Base-by-base conservation (phyloP, 2,113 vertebrate genomes). In the Scomber japonicus region DNA sequence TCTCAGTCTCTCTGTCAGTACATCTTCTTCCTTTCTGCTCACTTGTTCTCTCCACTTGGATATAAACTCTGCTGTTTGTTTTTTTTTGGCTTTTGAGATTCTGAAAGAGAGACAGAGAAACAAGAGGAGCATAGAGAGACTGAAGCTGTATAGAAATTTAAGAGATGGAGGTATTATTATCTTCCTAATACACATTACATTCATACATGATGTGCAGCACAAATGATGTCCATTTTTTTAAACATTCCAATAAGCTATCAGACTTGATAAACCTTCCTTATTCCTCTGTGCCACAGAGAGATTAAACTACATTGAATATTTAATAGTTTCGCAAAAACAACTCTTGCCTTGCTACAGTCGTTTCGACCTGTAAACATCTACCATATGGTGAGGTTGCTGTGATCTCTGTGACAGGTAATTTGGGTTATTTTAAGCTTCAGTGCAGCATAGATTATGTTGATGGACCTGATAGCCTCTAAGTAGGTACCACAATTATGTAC, bases 401-500 rank as follows among this genome's bases (percentile, higher is more conserved):
- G 50, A 50, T 74, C 54, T 55, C 50, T 76, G 71, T 49, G 50
- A 53, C 45, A 54, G 64, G 13, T 64, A 57, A 50, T 61, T 53
- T 8, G 21, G 51, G 50, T 2, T 70, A 73, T 77, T 74, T 64
- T 50, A 65, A 21, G 60, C 68, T 69, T 63, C 19, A 65, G 45
- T 45, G 2, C 59, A 79, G 61, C 48, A 11, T 55, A 31, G 19
- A 76, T 78, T 65, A 79, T 16, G 16, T 31, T 70, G 63, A 71
- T 77, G 67, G 35, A 56, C 64, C 44, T 64, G n/a, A 80, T 63
- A 24, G 57, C 55, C 44, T 16, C 48, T 46, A 48, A 79, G 76
- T 46, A 76, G 57, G 44, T 12, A 17, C 62, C 61, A 46, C 56
- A 67, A 46, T 80, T 70, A 73, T 78, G 24, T 73, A 62, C 71